Conservation (phyloP, 2,113 vertebrate species). For the Aphyosemion australe region DNA sequence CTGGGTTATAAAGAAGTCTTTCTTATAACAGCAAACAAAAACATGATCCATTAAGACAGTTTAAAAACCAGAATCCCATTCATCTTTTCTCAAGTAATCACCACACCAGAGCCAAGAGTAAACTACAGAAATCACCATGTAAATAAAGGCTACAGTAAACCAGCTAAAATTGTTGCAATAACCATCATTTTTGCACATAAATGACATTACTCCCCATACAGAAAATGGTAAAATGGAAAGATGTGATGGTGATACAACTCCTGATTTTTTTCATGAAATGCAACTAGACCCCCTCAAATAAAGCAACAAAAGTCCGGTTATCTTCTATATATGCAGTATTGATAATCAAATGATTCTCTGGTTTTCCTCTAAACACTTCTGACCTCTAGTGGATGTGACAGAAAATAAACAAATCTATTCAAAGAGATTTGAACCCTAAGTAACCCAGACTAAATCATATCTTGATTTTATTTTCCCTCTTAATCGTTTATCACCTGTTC, state of each 20-base stretch:
- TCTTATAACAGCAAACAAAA: neutral
- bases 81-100: neutral
- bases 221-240: too few relatives aligned
- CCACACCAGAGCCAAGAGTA: neutral
- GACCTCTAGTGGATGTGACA: slow-evolving; percentile 10
- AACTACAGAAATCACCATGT: neutral
- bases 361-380: neutral
- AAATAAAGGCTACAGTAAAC: neutral
- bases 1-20: neutral
- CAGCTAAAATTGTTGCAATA: neutral
- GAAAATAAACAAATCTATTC: neutral
- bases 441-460: too few relatives aligned
- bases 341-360: neutral
- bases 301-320: too few relatives aligned
- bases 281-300: too few relatives aligned
- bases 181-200: neutral
- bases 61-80: neutral
- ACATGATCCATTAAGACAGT: neutral
- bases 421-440: neutral
- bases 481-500: too few relatives aligned
- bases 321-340: too few relatives aligned
- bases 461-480: too few relatives aligned
- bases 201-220: too few relatives aligned
- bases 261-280: too few relatives aligned
- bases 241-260: too few relatives aligned